Evolutionary conservation across 1,140 invertebrate species (phyloP).

Genomic region (Drosophila repletoides): DNA sequence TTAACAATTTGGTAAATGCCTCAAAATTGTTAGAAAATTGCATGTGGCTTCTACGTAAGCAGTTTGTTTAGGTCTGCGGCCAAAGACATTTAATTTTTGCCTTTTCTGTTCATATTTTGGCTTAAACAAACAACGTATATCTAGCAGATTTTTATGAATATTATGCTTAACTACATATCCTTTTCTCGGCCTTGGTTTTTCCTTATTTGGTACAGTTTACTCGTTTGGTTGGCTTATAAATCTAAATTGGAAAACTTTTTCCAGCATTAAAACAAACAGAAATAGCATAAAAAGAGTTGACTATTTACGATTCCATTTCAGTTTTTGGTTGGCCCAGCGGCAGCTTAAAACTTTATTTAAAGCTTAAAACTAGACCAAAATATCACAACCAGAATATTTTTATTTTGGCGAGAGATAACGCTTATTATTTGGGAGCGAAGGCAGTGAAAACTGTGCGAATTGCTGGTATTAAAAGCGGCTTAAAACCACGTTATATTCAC

Average conservation of each 20-base stretch:
- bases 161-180: background rate
- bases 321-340: background rate
- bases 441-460: no score
- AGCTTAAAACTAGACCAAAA: background rate
- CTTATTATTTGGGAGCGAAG: no score
- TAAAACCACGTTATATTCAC: no score
- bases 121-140: no score
- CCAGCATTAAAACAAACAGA: background rate
- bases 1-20: conserved; percentile 21
- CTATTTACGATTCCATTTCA: conserved; percentile 36
- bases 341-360: conserved; percentile 29
- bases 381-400: background rate
- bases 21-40: conserved; percentile 35
- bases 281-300: background rate
- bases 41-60: background rate
- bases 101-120: conserved; percentile 6
- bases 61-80: conserved; percentile 1
- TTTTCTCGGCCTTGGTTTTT: background rate
- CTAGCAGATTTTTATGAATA: background rate
- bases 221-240: conserved; percentile 39
- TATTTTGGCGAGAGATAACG: no score
- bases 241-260: conserved; percentile 64
- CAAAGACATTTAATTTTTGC: conserved; percentile 9
- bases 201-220: background rate
- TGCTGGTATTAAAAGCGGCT: no score